Evolutionary conservation across 1,140 invertebrate genomes (phyloP).

Genomic region (Holotrichia oblita): DNA sequence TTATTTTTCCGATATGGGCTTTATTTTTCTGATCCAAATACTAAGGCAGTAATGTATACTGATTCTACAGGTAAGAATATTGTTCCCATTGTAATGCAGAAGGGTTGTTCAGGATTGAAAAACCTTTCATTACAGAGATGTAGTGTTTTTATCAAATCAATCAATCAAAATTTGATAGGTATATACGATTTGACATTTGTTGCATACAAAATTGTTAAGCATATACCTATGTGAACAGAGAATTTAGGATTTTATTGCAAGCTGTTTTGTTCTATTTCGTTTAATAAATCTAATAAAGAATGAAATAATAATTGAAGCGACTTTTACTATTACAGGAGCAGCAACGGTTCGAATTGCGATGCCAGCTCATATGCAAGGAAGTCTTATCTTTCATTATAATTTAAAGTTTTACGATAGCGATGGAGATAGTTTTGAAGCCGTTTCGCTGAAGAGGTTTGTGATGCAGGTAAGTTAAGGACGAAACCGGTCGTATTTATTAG

Average conservation of each 20-base stretch:
- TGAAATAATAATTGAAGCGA: not conserved
- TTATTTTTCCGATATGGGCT: slow-evolving; percentile 98
- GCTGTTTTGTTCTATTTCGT: too few relatives aligned
- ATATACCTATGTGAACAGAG: too few relatives aligned
- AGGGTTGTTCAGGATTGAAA: too few relatives aligned
- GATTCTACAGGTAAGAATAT: slow-evolving; percentile 77
- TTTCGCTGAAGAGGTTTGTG: slow-evolving; percentile 96
- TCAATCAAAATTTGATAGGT: too few relatives aligned
- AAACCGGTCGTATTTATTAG: too few relatives aligned
- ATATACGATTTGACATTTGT: too few relatives aligned
- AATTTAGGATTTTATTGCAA: too few relatives aligned
- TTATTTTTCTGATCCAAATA: slow-evolving; percentile 62
- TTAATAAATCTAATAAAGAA: too few relatives aligned
- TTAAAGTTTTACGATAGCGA: slow-evolving; percentile 95
- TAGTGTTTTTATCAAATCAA: too few relatives aligned
- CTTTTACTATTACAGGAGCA: slow-evolving; percentile 70
- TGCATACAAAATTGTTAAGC: too few relatives aligned
- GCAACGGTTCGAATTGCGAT: slow-evolving; percentile 94
- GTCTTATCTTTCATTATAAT: slow-evolving; percentile 96
- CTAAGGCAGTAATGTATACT: slow-evolving; percentile 89
- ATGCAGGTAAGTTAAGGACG: slow-evolving; percentile 81
- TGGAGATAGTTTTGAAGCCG: slow-evolving; percentile 88
- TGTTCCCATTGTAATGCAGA: too few relatives aligned
- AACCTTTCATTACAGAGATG: too few relatives aligned
- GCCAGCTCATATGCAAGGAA: slow-evolving; percentile 91